Evolutionary conservation across 2,888 invertebrate species (phyloP), one percentile per base, ranked within the genome.

Genomic region (Ophion ventricosus): DNA sequence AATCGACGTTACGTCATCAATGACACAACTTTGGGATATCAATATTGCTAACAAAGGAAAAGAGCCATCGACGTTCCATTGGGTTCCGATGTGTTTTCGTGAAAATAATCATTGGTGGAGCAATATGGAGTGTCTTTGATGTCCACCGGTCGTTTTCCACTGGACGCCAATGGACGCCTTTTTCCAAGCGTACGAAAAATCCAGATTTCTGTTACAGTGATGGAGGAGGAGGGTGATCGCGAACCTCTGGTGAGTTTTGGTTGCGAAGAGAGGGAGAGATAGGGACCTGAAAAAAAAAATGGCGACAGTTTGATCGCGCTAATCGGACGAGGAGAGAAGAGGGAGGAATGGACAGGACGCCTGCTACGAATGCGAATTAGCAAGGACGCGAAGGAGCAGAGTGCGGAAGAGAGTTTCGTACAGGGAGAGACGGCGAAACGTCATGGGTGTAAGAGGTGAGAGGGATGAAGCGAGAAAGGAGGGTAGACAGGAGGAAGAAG

Each of bases 351-450:
- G 76, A 56, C 67, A 77, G 43, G 40, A 54, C 61, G 73, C 35
- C 49, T 64, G 76, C 83, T 82, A 66, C 75, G 82, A 84, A 84
- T 84, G 82, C 80, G 86, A 86, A 86, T 86, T 86, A 86, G 84
- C 82, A 84, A 35, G 74, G 78, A 61, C 73, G 80, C 61, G 67
- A 73, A 74, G 75, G 85, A 70, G 78, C 66, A 63, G 79, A 76
- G 84, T 69, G 40, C 63, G 76, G 76, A 82, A 82, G 75, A 80
- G 78, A 66, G 43, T 78, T 72, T 64, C 63, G 69, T 54, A 63
- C 56, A 40, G 61, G 29, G 49, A 23, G n/a, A 49, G 75, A 73
- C 26, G 72, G 73, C 57, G 40, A 64, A 73, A 57, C 73, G 54
- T 43, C 40, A 40, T 49, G 54, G 54, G 77, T 49, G 69, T n/a